phyloP scores from a whole-genome alignment of 2,888 invertebrate genomes.

The Diarsia rubi region DNA sequence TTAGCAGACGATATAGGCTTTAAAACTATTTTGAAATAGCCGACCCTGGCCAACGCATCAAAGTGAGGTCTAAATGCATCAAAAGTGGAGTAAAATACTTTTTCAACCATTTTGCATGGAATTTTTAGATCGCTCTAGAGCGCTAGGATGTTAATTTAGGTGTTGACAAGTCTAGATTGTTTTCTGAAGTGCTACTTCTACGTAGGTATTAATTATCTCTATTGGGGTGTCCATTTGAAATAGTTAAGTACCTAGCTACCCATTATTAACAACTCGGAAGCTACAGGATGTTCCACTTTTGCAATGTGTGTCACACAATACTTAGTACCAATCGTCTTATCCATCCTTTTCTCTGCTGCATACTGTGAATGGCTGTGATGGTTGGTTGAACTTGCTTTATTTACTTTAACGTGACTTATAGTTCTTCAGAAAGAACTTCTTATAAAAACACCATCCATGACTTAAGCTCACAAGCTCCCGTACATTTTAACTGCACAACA shows the following conservation, averaged over 20 bases:
- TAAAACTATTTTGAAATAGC: constrained; percentile 79
- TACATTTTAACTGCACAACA: background rate
- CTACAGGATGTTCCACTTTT: constrained; percentile 51
- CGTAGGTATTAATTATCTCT: constrained; percentile 26
- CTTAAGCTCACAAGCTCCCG: background rate
- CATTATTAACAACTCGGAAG: constrained; percentile 36
- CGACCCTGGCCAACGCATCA: constrained; percentile 78
- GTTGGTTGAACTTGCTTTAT: background rate
- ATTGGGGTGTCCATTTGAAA: constrained; percentile 47
- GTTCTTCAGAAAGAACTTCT: background rate
- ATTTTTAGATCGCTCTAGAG: background rate
- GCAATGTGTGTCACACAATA: background rate
- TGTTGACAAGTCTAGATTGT: constrained; percentile 1
- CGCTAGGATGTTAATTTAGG: background rate
- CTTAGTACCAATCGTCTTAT: background rate
- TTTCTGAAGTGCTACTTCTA: constrained; percentile 28
- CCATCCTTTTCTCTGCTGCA: background rate
- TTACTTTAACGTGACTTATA: background rate
- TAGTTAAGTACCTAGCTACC: background rate
- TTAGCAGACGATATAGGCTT: constrained; percentile 67
- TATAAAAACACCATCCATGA: background rate
- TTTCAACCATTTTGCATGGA: constrained; percentile 52
- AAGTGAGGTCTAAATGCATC: constrained; percentile 80
- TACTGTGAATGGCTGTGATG: background rate
- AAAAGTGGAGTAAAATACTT: constrained; percentile 66